Conservation (phyloP, 2,888 invertebrate genomes). For the Cantharis rufa region DNA sequence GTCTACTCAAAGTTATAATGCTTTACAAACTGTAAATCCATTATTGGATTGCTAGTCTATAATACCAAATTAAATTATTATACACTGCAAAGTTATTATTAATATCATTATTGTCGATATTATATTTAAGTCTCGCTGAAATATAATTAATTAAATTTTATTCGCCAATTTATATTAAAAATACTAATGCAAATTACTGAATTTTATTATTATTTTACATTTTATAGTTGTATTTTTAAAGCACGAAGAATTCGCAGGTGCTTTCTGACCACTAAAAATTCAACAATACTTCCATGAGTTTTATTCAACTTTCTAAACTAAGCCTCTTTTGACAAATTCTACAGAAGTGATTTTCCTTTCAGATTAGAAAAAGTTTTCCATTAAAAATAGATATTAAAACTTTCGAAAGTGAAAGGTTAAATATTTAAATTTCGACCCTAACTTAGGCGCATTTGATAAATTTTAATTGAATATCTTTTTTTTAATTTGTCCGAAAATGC, state of each 20-base stretch:
- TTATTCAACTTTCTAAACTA: background rate
- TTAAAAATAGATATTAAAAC: background rate
- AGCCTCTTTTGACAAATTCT: background rate
- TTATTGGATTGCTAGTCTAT: background rate
- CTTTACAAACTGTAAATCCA: background rate
- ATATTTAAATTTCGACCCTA: background rate
- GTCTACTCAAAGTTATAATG: background rate
- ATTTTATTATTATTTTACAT: too few relatives aligned
- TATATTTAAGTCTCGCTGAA: background rate
- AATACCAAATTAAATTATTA: background rate
- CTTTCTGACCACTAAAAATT: background rate
- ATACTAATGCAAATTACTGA: too few relatives aligned
- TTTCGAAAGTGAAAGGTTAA: background rate
- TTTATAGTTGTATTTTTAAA: background rate
- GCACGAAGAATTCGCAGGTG: background rate
- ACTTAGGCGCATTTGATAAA: background rate
- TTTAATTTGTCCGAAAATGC: background rate
- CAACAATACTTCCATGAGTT: background rate
- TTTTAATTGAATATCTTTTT: background rate
- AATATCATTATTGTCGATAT: background rate
- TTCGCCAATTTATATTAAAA: background rate
- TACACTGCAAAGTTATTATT: background rate
- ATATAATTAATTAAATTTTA: background rate
- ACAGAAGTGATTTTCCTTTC: background rate
- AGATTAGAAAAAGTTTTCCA: background rate